phyloP scores from a whole-genome alignment of 2,113 vertebrate species.

The Bettongia penicillata region DNA sequence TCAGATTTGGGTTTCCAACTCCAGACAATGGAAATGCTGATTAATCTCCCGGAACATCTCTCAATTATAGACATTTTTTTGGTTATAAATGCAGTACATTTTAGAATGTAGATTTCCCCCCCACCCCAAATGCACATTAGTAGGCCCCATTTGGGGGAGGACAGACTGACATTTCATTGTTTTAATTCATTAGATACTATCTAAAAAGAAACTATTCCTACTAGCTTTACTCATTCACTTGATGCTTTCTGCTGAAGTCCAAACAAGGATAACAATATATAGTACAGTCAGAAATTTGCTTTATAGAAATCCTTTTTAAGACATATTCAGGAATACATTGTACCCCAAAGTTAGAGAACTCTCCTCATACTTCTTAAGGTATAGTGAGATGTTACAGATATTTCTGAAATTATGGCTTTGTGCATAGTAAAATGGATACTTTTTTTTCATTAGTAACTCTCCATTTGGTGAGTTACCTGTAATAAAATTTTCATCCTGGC shows the following conservation, averaged over 20 bases:
- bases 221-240: background rate
- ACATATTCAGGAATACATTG: background rate
- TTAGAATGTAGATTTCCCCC: background rate
- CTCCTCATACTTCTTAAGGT: background rate
- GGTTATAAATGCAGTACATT: constrained; percentile 20
- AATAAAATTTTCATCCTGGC: background rate
- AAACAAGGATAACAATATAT: background rate
- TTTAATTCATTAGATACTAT: background rate
- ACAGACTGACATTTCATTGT: background rate
- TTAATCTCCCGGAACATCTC: constrained; percentile 7
- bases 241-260: background rate
- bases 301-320: background rate
- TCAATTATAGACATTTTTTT: background rate
- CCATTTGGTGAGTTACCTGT: constrained; percentile 6
- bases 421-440: background rate
- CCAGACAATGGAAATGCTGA: background rate
- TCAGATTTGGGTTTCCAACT: background rate
- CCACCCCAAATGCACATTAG: constrained; percentile 6
- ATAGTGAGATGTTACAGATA: background rate
- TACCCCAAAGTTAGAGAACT: constrained; percentile 27
- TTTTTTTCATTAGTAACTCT: background rate
- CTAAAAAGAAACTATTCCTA: constrained; percentile 22
- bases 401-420: background rate
- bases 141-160: background rate
- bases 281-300: background rate